phyloP scores from a whole-genome alignment of 2,888 invertebrate genomes.

The Adelphocoris suturalis region DNA sequence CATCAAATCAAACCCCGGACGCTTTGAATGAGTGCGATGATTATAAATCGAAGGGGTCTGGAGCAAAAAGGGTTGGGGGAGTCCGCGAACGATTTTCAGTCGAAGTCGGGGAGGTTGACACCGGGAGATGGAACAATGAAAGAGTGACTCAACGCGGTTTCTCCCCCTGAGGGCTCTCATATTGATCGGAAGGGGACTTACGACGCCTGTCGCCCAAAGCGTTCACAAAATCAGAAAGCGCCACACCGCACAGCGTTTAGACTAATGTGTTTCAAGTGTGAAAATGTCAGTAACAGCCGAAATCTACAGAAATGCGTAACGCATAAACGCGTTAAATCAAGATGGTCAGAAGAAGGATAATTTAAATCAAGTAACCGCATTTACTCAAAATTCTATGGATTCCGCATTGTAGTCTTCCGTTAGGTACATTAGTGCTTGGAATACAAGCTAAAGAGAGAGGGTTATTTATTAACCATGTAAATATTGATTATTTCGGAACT shows the following conservation, averaged over 20 bases:
- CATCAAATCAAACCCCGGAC: background rate
- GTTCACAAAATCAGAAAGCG: conserved; percentile 8
- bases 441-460: too few species aligned
- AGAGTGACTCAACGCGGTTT: conserved; percentile 64
- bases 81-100: conserved; percentile 56
- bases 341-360: too few species aligned
- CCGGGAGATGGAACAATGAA: conserved; percentile 67
- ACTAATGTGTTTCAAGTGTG: too few species aligned
- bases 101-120: conserved; percentile 57
- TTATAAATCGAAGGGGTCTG: background rate
- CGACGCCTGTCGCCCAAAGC: conserved; percentile 15
- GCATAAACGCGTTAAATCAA: background rate
- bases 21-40: background rate
- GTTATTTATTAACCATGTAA: too few species aligned
- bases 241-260: background rate
- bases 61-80: conserved; percentile 45
- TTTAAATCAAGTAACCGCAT: too few species aligned
- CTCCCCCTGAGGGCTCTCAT: conserved; percentile 56
- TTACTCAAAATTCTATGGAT: too few species aligned
- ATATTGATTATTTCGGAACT: too few species aligned
- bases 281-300: background rate
- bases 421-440: too few species aligned
- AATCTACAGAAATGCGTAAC: background rate
- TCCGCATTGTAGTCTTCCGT: too few species aligned
- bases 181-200: conserved; percentile 34